Evolutionary conservation across 2,888 invertebrate genomes (phyloP), one percentile per base, ranked within the genome.

Genomic region (Synanthedon andrenaeformis): DNA sequence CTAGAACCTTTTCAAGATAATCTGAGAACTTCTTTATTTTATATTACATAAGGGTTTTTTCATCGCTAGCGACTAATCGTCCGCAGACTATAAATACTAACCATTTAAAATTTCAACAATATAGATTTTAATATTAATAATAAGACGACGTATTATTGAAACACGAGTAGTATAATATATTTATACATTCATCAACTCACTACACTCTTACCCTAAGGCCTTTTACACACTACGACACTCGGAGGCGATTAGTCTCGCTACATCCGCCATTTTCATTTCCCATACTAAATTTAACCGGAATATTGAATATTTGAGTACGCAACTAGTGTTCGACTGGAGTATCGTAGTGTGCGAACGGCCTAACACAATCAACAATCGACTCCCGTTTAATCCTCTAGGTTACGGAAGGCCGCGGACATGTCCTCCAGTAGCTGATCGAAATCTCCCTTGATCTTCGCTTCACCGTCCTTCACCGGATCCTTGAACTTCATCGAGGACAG

Each of bases 401-500:
- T 98, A 83, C 99, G 94, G 91, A 99, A 99, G 67, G 96, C 96
- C 76, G 95, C 95, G 69, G 97, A 96, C 90, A 99, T 96, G 79
- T 97, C 96, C 84, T 99, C 99, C 69, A 96, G 90, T 54, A 99
- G 89, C 74, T 98, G 98, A 79, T 99, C 99, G 82, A 96, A 98
- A 74, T 99, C 98, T 51, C 95, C 93, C 85, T 95, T 96, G 83
- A 99, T 98, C 89, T 98, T 99, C 12, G 93, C 92, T 82, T 99
- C 99, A 54, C 99, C 99, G 67, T 99, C 99, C 84, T 97, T 97
- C 28, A 97, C 96, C 51, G 99, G 99, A 86, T 99, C 98, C 96
- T 98, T 98, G 91, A 99, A 99, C 88, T 99, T 99, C 99, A 99
- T 99, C 76, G 96, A 96, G 73, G 96, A 97, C 64, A 99, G 91